Percentiles rank a stretch among this genome's conserved stretches.
Conservation (phyloP, 2,797 vertebrate species). For the Lithobates sylvaticus region DNA sequence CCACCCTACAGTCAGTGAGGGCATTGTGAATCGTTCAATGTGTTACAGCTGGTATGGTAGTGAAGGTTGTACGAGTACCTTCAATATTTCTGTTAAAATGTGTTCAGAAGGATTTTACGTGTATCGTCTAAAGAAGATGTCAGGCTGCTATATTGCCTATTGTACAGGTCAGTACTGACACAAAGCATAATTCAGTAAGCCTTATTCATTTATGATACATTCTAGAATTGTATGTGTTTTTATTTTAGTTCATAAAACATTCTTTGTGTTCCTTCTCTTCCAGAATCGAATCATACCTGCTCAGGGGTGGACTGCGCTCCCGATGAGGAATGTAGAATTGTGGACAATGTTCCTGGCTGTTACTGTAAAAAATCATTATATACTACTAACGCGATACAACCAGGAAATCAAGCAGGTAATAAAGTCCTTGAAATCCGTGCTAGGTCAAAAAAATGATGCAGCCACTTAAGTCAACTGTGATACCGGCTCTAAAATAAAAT, state of each 20-base stretch:
- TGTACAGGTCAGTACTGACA: slow-evolving; percentile 63
- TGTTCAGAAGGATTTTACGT: slow-evolving; percentile 62
- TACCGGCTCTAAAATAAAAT: too few species aligned
- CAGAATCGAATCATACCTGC: slow-evolving; percentile 1
- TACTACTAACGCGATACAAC: not conserved
- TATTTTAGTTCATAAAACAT: not conserved
- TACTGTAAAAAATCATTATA: slow-evolving; percentile 52
- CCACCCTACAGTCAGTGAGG: slow-evolving; percentile 58
- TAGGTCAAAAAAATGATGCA: too few species aligned
- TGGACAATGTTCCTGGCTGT: slow-evolving; percentile 63
- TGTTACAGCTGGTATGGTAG: slow-evolving; percentile 65
- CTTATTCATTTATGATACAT: not conserved
- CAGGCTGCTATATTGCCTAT: slow-evolving; percentile 59
- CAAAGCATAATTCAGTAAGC: not conserved
- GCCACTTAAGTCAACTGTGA: too few species aligned
- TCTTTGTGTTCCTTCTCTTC: not conserved
- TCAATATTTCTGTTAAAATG: slow-evolving; percentile 63
- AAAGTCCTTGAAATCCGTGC: too few species aligned
- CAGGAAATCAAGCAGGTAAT: not conserved
- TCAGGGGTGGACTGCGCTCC: not conserved
- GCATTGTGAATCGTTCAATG: slow-evolving; percentile 57
- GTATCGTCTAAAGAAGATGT: slow-evolving; percentile 55
- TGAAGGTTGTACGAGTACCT: slow-evolving; percentile 62
- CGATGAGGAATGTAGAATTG: slow-evolving; percentile 63
- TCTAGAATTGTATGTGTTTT: too few species aligned